These are phyloP conservation scores for Lineus longissimus DNA, from an alignment of 1,140 invertebrate genomes.

Conservation along the genomic window DNA sequence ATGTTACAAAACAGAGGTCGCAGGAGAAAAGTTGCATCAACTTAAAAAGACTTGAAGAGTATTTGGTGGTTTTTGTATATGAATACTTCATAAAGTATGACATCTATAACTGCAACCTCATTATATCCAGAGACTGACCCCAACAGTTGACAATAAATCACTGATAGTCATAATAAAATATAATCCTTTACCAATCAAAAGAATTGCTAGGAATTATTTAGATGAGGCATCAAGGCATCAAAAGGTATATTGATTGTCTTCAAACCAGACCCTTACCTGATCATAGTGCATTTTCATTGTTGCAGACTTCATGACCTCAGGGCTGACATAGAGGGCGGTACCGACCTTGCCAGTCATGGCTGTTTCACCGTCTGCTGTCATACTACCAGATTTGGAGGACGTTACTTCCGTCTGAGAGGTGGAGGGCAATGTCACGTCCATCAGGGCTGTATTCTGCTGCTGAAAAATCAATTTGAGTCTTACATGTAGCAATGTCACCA, in stretches of 20 bases:
- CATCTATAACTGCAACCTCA: no score
- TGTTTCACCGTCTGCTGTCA: slow-evolving; percentile 33
- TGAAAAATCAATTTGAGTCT: background rate
- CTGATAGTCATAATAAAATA: background rate
- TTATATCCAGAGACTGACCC: no score
- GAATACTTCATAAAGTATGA: no score
- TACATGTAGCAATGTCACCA: background rate
- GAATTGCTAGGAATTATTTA: background rate
- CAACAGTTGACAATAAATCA: slow-evolving; percentile 1
- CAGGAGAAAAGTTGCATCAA: no score
- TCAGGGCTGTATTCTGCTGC: slow-evolving; percentile 14
- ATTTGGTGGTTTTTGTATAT: no score
- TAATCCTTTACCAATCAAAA: background rate
- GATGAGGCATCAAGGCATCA: background rate
- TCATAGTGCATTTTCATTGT: slow-evolving; percentile 41
- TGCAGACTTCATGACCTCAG: slow-evolving; percentile 72
- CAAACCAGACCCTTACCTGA: slow-evolving; percentile 30
- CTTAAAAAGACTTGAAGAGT: no score
- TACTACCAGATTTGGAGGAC: slow-evolving; percentile 32
- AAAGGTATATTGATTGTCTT: background rate
- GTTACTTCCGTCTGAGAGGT: slow-evolving; percentile 19
- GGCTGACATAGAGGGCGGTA: slow-evolving; percentile 89
- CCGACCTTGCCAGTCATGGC: slow-evolving; percentile 76
- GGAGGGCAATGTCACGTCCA: slow-evolving; percentile 23
- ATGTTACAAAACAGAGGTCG: no score